Conservation (phyloP, 2,797 vertebrate genomes). For the Propithecus deckenii region DNA sequence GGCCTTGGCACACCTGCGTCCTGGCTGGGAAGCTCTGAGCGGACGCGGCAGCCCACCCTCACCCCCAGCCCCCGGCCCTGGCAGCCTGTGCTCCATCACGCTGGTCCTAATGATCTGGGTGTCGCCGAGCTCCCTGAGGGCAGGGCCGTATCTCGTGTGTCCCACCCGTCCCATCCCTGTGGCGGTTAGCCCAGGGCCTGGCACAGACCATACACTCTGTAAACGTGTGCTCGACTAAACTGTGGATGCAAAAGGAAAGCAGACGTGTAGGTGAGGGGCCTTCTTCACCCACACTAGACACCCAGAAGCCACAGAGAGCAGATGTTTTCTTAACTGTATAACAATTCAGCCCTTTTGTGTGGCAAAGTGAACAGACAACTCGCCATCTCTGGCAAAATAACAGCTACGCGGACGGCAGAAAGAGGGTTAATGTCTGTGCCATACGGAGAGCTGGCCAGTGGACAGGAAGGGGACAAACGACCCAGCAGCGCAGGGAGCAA, state of each 20-base stretch:
- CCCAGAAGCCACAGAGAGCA: neutral
- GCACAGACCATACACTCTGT: accelerated
- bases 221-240: neutral
- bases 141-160: accelerated
- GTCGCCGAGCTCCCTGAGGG: neutral
- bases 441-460: accelerated
- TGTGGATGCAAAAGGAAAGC: neutral
- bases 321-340: accelerated
- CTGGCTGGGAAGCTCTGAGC: neutral
- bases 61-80: neutral
- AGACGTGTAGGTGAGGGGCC: neutral
- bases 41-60: neutral
- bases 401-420: neutral
- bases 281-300: neutral
- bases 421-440: accelerated
- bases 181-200: neutral
- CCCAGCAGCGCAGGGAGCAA: accelerated
- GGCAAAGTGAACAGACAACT: neutral
- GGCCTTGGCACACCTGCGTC: neutral
- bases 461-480: neutral
- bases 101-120: accelerated
- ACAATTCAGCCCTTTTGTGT: accelerated
- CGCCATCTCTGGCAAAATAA: neutral
- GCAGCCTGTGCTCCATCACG: accelerated
- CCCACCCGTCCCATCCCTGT: accelerated